A percentile compares a stretch with the other conserved stretches of the same genome.
These are phyloP conservation scores for Pluvialis apricaria DNA, from an alignment of 2,113 vertebrate genomes.

Conservation along the genomic window DNA sequence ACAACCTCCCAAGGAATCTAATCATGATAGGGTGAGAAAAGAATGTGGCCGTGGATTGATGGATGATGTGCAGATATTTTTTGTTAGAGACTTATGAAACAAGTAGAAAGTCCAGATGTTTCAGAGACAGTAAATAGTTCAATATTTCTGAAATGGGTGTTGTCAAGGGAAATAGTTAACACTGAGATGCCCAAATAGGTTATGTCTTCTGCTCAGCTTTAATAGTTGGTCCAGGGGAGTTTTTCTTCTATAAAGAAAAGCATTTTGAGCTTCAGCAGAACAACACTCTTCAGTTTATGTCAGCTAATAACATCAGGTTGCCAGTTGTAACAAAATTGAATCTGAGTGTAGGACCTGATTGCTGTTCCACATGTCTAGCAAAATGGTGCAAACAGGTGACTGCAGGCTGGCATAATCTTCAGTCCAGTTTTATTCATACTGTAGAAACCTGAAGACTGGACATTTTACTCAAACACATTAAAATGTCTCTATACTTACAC, in stretches of 20 bases:
- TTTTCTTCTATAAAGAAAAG: not conserved
- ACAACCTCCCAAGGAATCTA: not conserved
- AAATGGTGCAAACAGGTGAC: not conserved
- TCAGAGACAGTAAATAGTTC: not conserved
- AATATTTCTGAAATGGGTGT: not conserved
- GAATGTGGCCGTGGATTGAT: not conserved
- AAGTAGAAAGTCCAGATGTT: not conserved
- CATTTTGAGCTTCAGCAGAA: not conserved
- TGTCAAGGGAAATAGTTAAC: not conserved
- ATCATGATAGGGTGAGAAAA: not conserved
- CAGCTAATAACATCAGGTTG: not conserved
- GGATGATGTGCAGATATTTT: not conserved
- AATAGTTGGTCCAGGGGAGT: not conserved
- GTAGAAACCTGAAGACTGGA: not conserved
- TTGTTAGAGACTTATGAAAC: not conserved
- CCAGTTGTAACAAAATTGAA: not conserved
- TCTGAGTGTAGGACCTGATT: not conserved
- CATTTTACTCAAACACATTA: not conserved
- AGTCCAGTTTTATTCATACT: not conserved
- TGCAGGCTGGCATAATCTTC: not conserved
- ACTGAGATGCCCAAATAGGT: not conserved
- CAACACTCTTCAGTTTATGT: not conserved
- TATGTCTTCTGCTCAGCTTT: not conserved
- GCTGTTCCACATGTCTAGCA: not conserved
- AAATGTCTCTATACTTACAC: not conserved